Evolutionary conservation across 2,113 vertebrate species (phyloP).

Genomic region (Daphoenositta chrysoptera): DNA sequence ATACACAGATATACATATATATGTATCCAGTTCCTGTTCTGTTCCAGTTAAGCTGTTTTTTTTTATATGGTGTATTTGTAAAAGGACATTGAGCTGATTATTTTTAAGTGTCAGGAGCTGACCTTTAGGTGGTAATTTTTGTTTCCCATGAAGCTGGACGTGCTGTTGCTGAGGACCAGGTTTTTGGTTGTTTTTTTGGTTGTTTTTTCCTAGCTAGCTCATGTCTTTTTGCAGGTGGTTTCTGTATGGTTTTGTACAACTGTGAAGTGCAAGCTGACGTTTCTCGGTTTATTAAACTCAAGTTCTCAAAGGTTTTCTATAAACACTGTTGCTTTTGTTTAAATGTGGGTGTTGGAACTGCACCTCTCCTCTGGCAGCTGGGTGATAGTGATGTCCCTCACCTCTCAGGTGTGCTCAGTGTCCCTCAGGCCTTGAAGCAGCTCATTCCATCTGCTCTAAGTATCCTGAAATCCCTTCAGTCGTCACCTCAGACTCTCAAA

Average conservation of each 20-base stretch:
- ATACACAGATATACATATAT: slow-evolving; percentile 46
- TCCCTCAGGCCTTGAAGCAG: not conserved
- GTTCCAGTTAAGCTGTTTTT: slow-evolving; percentile 55
- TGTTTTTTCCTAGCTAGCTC: slow-evolving; percentile 23
- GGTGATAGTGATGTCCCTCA: not conserved
- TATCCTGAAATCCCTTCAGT: not conserved
- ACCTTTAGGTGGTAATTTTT: not conserved
- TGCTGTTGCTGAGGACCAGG: slow-evolving; percentile 35
- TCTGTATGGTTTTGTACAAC: slow-evolving; percentile 61
- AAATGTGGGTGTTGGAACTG: slow-evolving; percentile 19
- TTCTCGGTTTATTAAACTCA: slow-evolving; percentile 74
- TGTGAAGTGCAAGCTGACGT: slow-evolving; percentile 50
- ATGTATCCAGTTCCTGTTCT: slow-evolving; percentile 49
- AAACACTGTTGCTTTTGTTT: slow-evolving; percentile 23
- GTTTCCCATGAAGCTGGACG: slow-evolving; percentile 25
- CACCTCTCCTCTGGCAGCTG: not conserved
- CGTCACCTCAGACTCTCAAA: not conserved
- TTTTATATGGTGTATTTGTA: slow-evolving; percentile 71
- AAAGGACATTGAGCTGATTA: slow-evolving; percentile 59
- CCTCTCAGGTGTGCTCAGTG: not conserved
- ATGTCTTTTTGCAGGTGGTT: slow-evolving; percentile 35
- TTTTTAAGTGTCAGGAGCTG: slow-evolving; percentile 59
- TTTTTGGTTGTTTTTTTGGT: not conserved
- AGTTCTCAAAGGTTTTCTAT: slow-evolving; percentile 60
- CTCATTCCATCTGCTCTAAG: not conserved